These are phyloP conservation scores for Nebria brevicollis DNA, from an alignment of 2,888 invertebrate species.

Conservation along the genomic window DNA sequence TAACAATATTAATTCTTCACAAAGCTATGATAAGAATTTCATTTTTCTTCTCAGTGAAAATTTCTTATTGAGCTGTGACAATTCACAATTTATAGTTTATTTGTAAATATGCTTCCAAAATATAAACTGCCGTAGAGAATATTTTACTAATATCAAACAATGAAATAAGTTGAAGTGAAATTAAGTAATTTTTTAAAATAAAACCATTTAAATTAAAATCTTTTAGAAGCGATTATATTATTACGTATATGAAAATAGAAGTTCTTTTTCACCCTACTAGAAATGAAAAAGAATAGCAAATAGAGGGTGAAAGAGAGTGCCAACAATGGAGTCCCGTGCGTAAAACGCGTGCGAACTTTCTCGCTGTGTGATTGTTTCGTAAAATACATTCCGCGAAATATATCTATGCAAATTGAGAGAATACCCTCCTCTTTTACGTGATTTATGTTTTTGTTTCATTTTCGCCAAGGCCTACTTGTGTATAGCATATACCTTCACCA, in stretches of 20 bases:
- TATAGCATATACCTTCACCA: not conserved
- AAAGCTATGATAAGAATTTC: too few relatives aligned
- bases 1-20: too few relatives aligned
- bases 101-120: too few relatives aligned
- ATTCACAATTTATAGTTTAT: too few relatives aligned
- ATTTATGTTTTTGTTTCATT: conserved; percentile 46
- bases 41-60: too few relatives aligned
- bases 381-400: conserved; percentile 41
- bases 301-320: not conserved
- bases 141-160: too few relatives aligned
- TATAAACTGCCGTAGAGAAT: too few relatives aligned
- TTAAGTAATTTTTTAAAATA: too few relatives aligned
- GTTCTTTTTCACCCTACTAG: not conserved
- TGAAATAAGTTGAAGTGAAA: too few relatives aligned
- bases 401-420: conserved; percentile 46
- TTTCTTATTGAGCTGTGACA: too few relatives aligned
- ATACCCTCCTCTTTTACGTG: conserved; percentile 33
- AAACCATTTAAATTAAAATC: not conserved
- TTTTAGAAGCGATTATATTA: not conserved
- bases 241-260: not conserved
- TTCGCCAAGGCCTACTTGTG: conserved; percentile 36
- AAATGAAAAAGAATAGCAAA: not conserved
- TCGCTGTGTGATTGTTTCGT: conserved; percentile 38
- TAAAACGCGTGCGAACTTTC: conserved; percentile 21
- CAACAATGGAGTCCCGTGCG: conserved; percentile 28